phyloP scores from a whole-genome alignment of 2,888 invertebrate species.

The Platypus cylindrus region DNA sequence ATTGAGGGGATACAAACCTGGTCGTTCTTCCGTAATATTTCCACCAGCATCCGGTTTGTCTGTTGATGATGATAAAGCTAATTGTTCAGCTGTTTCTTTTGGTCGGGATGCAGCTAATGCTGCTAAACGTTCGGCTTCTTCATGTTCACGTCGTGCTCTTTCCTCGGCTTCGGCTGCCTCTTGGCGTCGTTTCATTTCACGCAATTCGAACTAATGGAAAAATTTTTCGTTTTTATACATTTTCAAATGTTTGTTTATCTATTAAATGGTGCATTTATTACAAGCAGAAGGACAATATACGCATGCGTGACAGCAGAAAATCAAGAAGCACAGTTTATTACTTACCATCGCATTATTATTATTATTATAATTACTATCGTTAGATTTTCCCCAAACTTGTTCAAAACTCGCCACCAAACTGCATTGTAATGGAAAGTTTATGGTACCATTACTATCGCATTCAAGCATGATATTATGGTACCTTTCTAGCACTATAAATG shows the following conservation, averaged over 20 bases:
- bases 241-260: not conserved
- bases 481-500: slow-evolving; percentile 26
- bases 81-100: slow-evolving; percentile 31
- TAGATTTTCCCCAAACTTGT: slow-evolving; percentile 10
- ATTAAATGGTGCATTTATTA: too few species aligned
- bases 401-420: slow-evolving; percentile 10
- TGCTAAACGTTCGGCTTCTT: slow-evolving; percentile 66
- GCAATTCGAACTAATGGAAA: slow-evolving; percentile 85
- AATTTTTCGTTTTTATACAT: not conserved
- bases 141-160: slow-evolving; percentile 53
- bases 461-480: slow-evolving; percentile 18
- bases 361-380: too few species aligned
- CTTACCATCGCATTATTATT: slow-evolving; percentile 5
- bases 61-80: slow-evolving; percentile 25
- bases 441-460: not conserved
- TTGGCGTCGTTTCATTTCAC: slow-evolving; percentile 83
- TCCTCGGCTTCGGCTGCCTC: slow-evolving; percentile 52
- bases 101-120: slow-evolving; percentile 43
- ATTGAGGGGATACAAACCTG: too few species aligned
- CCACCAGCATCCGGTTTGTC: slow-evolving; percentile 34
- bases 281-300: too few species aligned
- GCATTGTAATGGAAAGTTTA: not conserved
- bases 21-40: slow-evolving; percentile 41
- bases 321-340: not conserved
- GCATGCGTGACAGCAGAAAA: too few species aligned